Base-by-base conservation (phyloP, 2,797 vertebrate genomes). In the Sebastes dallii region DNA sequence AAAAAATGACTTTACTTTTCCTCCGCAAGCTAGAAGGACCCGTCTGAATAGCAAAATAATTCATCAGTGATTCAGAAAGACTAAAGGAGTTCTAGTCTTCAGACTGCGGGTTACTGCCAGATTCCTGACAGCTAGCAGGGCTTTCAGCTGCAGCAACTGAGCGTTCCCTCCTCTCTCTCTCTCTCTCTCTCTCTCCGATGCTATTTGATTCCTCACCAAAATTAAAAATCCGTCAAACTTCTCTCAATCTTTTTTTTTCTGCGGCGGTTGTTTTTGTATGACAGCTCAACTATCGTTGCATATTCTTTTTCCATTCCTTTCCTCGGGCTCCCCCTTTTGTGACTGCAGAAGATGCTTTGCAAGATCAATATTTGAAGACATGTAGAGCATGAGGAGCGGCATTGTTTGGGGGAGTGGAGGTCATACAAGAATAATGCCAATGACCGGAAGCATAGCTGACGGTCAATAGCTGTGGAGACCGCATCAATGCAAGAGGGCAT, bases 361-460 rank as follows among this genome's bases (percentile, higher is more conserved):
- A 66, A 66, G 83, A 94, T 94, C 90, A 92, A 93, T 94, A 93
- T 92, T 90, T 93, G 90, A 90, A 89, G 91, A 92, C 81, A 92
- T 90, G 75, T 92, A 86, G 93, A 91, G 92, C 92, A 87, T 86
- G 87, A 80, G 78, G 79, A 90, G 85, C 36, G 78, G 22, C 70
- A 80, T 93, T 90, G 89, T 91, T 85, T 52, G 5, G 61, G 61
- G 54, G 59, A 77, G 77, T 9, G 72, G 77, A 54, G 84, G 90
- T 89, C 85, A 58, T 70, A 36, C 50, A 61, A 64, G 76, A 88
- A 66, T 86, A 91, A 93, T 59, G 86, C 72, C 89, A 89, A 46
- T 93, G 93, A 95, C 94, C 89, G 88, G 90, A 94, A 94, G 91
- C 86, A 83, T 79, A 78, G 86, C 66, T 30, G 18, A 72, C 20